phyloP scores from a whole-genome alignment of 2,888 invertebrate species.

The Acanthosepion esculentum region DNA sequence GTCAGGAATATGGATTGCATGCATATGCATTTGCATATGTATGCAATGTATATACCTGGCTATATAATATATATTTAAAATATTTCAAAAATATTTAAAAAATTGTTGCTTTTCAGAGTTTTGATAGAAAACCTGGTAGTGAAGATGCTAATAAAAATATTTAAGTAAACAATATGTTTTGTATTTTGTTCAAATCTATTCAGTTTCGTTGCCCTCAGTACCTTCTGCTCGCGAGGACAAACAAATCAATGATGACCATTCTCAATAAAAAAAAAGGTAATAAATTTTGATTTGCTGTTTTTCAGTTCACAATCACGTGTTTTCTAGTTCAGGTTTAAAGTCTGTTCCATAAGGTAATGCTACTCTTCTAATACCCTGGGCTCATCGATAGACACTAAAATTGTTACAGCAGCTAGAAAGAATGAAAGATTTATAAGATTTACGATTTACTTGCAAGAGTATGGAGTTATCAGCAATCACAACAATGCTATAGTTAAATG shows the following conservation, averaged over 20 bases:
- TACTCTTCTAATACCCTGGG: neutral
- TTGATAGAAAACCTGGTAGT: too few relatives aligned
- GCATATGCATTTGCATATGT: too few relatives aligned
- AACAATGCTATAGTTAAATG: neutral
- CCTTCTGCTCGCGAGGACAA: neutral
- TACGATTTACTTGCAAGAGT: neutral
- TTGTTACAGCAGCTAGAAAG: neutral
- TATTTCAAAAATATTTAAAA: too few relatives aligned
- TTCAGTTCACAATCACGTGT: neutral
- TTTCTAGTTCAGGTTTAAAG: neutral
- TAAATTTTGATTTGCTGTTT: neutral
- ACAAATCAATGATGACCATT: neutral
- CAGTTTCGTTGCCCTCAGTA: too few relatives aligned
- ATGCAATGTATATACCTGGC: too few relatives aligned
- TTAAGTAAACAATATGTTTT: too few relatives aligned
- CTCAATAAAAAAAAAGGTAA: neutral
- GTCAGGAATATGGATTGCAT: too few relatives aligned
- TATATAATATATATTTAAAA: too few relatives aligned
- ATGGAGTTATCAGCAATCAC: neutral
- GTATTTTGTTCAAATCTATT: too few relatives aligned
- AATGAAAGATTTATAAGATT: neutral
- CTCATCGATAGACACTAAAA: slow-evolving; percentile 13
- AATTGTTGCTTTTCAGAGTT: too few relatives aligned
- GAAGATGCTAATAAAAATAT: too few relatives aligned
- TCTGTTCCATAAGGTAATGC: neutral